Base-by-base conservation (phyloP, 2,113 vertebrate genomes). In the Gavialis gangeticus region DNA sequence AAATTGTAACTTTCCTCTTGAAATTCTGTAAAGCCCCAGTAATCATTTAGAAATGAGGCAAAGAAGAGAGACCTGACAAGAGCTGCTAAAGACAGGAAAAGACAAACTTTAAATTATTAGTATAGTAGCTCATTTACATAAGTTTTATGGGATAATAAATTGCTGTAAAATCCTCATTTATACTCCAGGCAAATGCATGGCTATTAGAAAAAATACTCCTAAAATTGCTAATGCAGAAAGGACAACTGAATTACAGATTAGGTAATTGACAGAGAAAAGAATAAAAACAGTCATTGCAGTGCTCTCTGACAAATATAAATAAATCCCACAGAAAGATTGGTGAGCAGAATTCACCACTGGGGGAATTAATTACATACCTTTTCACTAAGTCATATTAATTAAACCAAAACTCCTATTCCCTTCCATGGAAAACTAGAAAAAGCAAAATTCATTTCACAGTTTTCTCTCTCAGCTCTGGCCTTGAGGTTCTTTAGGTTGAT, bases 251-350 rank as follows among this genome's bases (percentile, higher is more conserved):
- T 95, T 91, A 89, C 22, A 77, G 71, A 78, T 56, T 59, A 80
- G 62, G 82, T 93, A 91, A 93, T 94, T 88, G 95, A 91, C 84
- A 92, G n/a, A 82, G 93, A 84, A 85, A 96, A 85, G 46, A 94
- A 96, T 69, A 67, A 67, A 59, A 92, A 75, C 28, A 89, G 76
- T 59, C 57, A 92, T 91, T 91, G 92, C 46, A 67, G 11, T 59
- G 18, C 79, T 91, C 66, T 94, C 76, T 94, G 62, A 88, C 78
- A 95, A 92, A 90, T 59, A 91, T 22, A 95, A 97, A 87, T 60
- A 96, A 91, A 95, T 79, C 60, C 84, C 18, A 62, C 19, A 75
- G 78, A 96, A 93, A 91, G 78, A 90, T 66, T 91, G 79, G 8
- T 88, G 59, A 94, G 75, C 66, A 96, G 88, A 92, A 79, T 19